phyloP scores from a whole-genome alignment of 2,113 vertebrate species.

The Atherinomorus stipes region DNA sequence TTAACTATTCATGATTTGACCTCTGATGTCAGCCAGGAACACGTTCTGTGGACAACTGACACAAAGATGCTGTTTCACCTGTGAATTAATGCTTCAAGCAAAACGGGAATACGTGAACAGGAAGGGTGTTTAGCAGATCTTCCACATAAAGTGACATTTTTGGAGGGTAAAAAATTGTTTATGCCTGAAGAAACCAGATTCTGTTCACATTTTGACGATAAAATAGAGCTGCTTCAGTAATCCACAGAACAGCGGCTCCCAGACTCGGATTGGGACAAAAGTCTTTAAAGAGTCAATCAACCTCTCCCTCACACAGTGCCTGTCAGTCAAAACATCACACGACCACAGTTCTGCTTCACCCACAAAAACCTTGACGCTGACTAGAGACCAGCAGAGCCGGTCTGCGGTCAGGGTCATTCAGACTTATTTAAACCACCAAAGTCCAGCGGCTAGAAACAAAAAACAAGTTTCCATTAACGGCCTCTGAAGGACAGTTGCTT shows the following conservation, averaged over 20 bases:
- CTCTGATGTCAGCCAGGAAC: constrained; percentile 43
- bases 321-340: constrained; percentile 80
- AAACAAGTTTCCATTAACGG: constrained; percentile 62
- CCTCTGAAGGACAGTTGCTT: constrained; percentile 2
- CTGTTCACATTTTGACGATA: constrained; percentile 16
- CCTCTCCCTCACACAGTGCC: constrained; percentile 74
- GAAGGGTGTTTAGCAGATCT: too few species aligned
- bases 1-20: constrained; percentile 54
- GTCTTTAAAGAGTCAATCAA: constrained; percentile 58
- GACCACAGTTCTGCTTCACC: constrained; percentile 55
- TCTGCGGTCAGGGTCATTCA: constrained; percentile 14
- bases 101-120: not conserved
- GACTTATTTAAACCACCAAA: constrained; percentile 49
- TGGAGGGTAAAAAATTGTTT: too few species aligned
- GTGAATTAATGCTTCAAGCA: not conserved
- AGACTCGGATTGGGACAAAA: constrained; percentile 53
- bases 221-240: constrained; percentile 13
- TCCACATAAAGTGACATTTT: too few species aligned
- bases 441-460: constrained; percentile 74
- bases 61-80: not conserved
- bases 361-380: constrained; percentile 40
- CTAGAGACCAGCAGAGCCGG: constrained; percentile 1
- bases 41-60: constrained; percentile 64
- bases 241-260: constrained; percentile 67
- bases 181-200: not conserved